Evolutionary conservation across 2,888 invertebrate genomes (phyloP).

Genomic region (Pecten maximus): DNA sequence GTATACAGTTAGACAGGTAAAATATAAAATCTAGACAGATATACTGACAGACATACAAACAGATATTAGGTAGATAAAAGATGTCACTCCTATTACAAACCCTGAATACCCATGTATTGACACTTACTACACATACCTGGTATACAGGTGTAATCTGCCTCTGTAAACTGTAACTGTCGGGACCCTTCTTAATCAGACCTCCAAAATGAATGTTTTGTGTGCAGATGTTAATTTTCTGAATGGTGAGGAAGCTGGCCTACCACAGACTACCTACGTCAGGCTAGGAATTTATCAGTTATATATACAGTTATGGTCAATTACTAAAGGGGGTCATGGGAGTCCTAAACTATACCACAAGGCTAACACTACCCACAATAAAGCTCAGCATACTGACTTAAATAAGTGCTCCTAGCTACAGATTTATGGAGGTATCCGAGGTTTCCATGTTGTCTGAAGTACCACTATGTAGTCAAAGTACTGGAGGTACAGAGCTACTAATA

Average conservation of each 20-base stretch:
- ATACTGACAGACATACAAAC: background rate
- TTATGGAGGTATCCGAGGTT: background rate
- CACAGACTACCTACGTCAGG: background rate
- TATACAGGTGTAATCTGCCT: background rate
- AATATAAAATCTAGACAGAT: too few species aligned
- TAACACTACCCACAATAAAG: too few species aligned
- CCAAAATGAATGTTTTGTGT: background rate
- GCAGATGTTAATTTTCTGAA: background rate
- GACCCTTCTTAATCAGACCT: background rate
- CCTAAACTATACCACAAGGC: background rate
- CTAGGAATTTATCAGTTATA: background rate
- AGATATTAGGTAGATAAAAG: background rate
- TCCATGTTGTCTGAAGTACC: too few species aligned
- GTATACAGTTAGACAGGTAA: background rate
- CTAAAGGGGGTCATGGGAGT: background rate
- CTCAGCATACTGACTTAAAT: too few species aligned
- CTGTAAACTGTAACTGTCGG: background rate
- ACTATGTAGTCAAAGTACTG: too few species aligned
- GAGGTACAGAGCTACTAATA: too few species aligned
- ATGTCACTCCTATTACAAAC: too few species aligned
- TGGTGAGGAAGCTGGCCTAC: background rate
- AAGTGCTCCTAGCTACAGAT: background rate
- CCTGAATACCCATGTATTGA: too few species aligned
- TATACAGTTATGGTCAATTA: slow-evolving; percentile 15
- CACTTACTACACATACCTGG: background rate